These are phyloP conservation scores for Zoanthus solanderi DNA, from an alignment of 92 coral and sea anemone species.

Conservation along the genomic window DNA sequence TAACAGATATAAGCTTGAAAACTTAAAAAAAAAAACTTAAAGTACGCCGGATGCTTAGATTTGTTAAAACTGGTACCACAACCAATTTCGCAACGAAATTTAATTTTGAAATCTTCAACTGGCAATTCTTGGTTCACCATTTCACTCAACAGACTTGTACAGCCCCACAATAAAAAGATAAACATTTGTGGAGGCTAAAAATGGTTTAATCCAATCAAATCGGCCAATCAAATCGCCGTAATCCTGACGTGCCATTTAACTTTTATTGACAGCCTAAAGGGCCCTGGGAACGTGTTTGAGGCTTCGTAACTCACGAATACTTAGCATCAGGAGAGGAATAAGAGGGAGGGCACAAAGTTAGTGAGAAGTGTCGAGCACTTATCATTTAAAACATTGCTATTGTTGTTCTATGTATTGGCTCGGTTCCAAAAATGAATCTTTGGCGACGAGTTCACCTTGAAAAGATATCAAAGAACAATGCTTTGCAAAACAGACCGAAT, in stretches of 20 bases:
- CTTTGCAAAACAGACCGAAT: too few species aligned
- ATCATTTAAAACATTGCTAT: too few species aligned
- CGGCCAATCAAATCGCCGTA: conserved; percentile 9
- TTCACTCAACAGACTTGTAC: conserved; percentile 21
- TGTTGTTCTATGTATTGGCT: too few species aligned
- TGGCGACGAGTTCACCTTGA: too few species aligned
- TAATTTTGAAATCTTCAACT: conserved; percentile 19
- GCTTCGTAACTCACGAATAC: too few species aligned
- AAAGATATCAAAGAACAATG: too few species aligned
- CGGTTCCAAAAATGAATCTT: too few species aligned
- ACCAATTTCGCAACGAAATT: conserved; percentile 11
- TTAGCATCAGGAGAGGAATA: too few species aligned
- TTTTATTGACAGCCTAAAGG: conserved; percentile 3
- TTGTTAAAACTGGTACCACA: conserved; percentile 17
- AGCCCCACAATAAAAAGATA: conserved; percentile 23
- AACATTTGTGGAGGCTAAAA: conserved; percentile 16
- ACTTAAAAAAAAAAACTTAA: neutral
- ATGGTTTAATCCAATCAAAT: neutral
- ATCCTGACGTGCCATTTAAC: conserved; percentile 17
- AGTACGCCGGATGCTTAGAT: conserved; percentile 8
- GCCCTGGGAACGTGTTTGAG: too few species aligned
- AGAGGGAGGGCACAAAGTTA: too few species aligned
- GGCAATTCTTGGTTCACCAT: conserved; percentile 4
- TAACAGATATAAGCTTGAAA: conserved; percentile 24
- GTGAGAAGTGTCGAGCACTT: too few species aligned